phyloP scores from a whole-genome alignment of 2,113 vertebrate genomes.

The Caranx melampygus region DNA sequence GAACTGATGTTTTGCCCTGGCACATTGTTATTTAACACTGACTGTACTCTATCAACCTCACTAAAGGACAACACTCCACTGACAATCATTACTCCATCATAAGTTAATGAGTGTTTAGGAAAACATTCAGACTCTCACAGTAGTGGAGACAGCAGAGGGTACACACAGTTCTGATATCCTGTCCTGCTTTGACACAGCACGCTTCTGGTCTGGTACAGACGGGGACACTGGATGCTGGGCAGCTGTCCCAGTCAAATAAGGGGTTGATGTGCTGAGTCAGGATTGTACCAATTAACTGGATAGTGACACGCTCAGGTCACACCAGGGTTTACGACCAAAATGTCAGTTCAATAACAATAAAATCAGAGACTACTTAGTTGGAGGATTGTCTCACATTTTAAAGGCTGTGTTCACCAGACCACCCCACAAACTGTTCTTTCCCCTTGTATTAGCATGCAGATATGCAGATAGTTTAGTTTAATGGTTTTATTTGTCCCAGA shows the following conservation, averaged over 20 bases:
- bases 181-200: constrained; percentile 12
- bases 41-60: constrained; percentile 20
- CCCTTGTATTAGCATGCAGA: neutral
- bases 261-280: constrained; percentile 44
- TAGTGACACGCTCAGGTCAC: constrained; percentile 39
- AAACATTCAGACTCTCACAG: neutral
- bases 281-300: constrained; percentile 36
- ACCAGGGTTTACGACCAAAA: constrained; percentile 51
- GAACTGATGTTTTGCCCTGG: constrained; percentile 7
- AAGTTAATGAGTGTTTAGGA: constrained; percentile 60
- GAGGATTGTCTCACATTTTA: neutral
- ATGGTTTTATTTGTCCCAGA: neutral
- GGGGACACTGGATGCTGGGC: constrained; percentile 11
- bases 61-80: constrained; percentile 31
- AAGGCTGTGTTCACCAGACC: neutral
- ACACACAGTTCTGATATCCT: constrained; percentile 40
- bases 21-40: constrained; percentile 15
- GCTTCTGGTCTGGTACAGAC: neutral
- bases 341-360: constrained; percentile 35
- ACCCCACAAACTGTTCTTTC: neutral
- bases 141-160: constrained; percentile 8
- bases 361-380: constrained; percentile 11
- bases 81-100: constrained; percentile 71
- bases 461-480: neutral
- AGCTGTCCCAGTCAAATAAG: constrained; percentile 14